A percentile compares a stretch with the other conserved stretches of the same genome.
These are phyloP conservation scores for Drosophila chauvacae DNA, from an alignment of 1,140 invertebrate species.

Conservation along the genomic window DNA sequence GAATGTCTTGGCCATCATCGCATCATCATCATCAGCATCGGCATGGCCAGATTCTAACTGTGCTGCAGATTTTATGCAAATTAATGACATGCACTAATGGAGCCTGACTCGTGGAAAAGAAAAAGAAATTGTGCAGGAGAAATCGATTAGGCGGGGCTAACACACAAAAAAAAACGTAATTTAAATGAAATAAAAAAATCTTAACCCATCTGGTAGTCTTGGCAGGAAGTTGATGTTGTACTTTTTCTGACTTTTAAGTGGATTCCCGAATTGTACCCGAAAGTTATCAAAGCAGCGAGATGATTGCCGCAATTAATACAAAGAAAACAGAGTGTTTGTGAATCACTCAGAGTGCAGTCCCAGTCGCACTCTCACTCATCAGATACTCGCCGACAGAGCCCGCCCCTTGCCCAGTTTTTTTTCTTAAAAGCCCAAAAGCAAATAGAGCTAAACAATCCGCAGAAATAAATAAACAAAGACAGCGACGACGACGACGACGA, in stretches of 20 bases:
- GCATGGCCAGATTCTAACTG: slow-evolving; percentile 54
- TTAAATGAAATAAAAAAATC: slow-evolving; percentile 1
- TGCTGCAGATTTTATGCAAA: slow-evolving; percentile 71
- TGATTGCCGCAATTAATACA: slow-evolving; percentile 71
- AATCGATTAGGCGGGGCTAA: slow-evolving; percentile 56
- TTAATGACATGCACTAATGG: slow-evolving; percentile 79
- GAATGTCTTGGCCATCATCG: slow-evolving; percentile 35
- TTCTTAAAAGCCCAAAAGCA: slow-evolving; percentile 63
- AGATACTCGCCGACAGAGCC: not conserved
- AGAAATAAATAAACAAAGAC: slow-evolving; percentile 71
- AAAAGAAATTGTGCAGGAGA: slow-evolving; percentile 30
- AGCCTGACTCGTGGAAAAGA: slow-evolving; percentile 47
- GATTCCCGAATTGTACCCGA: not conserved
- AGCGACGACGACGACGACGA: slow-evolving; percentile 2
- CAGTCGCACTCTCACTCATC: slow-evolving; percentile 16
- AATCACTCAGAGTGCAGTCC: slow-evolving; percentile 52
- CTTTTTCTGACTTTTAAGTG: slow-evolving; percentile 8
- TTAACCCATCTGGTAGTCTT: not conserved
- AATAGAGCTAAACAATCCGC: slow-evolving; percentile 74
- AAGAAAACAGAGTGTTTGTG: slow-evolving; percentile 67
- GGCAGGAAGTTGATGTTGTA: slow-evolving; percentile 13
- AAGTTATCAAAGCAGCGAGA: slow-evolving; percentile 35
- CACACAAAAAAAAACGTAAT: not conserved
- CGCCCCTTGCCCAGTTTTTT: slow-evolving; percentile 1
- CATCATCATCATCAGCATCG: slow-evolving; percentile 17